These are phyloP conservation scores for Eulacestoma nigropectus DNA, from an alignment of 2,113 vertebrate species.

Conservation along the genomic window DNA sequence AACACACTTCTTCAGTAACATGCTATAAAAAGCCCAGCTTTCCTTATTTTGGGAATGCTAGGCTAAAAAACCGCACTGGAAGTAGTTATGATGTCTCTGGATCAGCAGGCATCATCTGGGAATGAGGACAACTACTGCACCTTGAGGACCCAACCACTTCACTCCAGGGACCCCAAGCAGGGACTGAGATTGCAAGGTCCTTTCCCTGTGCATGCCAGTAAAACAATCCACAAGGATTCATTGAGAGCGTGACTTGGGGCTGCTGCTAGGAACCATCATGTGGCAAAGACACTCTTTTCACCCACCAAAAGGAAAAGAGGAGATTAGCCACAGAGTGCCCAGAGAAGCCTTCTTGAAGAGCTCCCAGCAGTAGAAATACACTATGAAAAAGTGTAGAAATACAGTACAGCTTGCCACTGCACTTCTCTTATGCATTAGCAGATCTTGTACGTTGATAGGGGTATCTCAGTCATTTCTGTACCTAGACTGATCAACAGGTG, in stretches of 20 bases:
- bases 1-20: not conserved
- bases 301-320: not conserved
- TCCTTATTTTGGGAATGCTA: not conserved
- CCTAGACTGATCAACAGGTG: rapidly evolving
- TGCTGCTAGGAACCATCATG: not conserved
- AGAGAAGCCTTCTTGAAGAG: not conserved
- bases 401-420: not conserved
- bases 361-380: not conserved
- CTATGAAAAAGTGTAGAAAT: not conserved
- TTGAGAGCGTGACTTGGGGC: rapidly evolving
- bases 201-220: not conserved
- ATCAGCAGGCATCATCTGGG: not conserved
- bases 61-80: not conserved
- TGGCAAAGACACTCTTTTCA: not conserved
- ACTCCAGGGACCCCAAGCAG: not conserved
- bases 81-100: not conserved
- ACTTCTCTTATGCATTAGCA: not conserved
- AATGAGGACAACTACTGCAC: not conserved
- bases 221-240: not conserved
- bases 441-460: not conserved
- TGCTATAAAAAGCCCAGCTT: not conserved
- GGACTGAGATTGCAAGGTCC: not conserved
- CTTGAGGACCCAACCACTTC: not conserved
- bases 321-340: not conserved
- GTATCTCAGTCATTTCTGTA: not conserved